Conservation (phyloP, 1,140 invertebrate species). For the Drosophila carrolli region DNA sequence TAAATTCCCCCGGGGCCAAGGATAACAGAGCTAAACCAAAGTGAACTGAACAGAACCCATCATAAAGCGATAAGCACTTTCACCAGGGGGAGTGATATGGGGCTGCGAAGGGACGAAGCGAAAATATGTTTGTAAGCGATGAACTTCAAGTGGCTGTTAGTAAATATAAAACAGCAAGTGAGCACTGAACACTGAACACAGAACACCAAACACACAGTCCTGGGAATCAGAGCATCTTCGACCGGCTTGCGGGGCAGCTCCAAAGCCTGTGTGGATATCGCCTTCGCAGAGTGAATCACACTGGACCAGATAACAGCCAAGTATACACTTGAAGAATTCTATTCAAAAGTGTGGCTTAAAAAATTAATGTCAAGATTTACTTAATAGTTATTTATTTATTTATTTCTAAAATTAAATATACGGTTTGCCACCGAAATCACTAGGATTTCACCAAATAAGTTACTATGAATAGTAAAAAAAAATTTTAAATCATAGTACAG, state of each 20-base stretch:
- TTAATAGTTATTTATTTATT: too few relatives aligned
- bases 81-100: constrained; percentile 7
- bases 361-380: too few relatives aligned
- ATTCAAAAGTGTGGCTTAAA: not conserved
- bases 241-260: constrained; percentile 14
- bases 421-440: too few relatives aligned
- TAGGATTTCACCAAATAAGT: too few relatives aligned
- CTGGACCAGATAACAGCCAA: constrained; percentile 18
- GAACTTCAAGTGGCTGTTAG: constrained; percentile 64
- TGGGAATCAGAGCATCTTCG: constrained; percentile 30
- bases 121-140: constrained; percentile 69
- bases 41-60: constrained; percentile 31
- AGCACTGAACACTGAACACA: constrained; percentile 22
- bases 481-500: too few relatives aligned
- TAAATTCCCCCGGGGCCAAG: constrained; percentile 19
- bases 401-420: too few relatives aligned
- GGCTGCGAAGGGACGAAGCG: constrained; percentile 18
- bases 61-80: constrained; percentile 66
- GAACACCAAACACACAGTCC: constrained; percentile 6
- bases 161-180: constrained; percentile 65
- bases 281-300: constrained; percentile 7
- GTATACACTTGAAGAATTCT: constrained; percentile 1
- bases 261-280: constrained; percentile 25
- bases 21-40: constrained; percentile 22
- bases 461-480: too few relatives aligned